These are phyloP conservation scores for Pelmatolapia mariae DNA, from an alignment of 2,113 vertebrate species.

Conservation along the genomic window DNA sequence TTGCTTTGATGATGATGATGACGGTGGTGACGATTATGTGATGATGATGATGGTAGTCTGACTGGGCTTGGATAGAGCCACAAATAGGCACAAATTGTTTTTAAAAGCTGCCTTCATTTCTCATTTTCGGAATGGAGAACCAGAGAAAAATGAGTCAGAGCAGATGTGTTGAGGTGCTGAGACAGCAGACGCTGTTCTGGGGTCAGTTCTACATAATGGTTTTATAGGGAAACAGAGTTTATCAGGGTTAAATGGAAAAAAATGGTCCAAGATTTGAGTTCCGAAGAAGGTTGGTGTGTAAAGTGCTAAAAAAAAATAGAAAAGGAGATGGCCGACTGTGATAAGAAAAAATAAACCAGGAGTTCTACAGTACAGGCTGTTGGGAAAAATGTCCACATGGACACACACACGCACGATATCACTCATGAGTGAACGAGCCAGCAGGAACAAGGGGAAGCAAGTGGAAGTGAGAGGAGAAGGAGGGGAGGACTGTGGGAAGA, in stretches of 20 bases:
- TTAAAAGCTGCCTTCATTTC: slow-evolving; percentile 26
- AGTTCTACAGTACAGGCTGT: background rate
- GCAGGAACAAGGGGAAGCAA: slow-evolving; percentile 31
- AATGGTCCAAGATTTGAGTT: background rate
- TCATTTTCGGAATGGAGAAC: slow-evolving; percentile 36
- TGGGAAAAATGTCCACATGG: slow-evolving; percentile 1
- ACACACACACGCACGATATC: background rate
- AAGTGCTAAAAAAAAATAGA: background rate
- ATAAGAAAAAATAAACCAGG: slow-evolving; percentile 33
- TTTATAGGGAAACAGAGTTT: background rate
- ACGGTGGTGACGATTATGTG: background rate
- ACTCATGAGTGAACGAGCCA: slow-evolving; percentile 17
- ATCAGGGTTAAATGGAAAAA: background rate
- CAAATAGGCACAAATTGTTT: slow-evolving; percentile 50
- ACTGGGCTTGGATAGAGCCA: slow-evolving; percentile 22
- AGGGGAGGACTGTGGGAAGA: slow-evolving; percentile 43
- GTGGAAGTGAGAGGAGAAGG: slow-evolving; percentile 29
- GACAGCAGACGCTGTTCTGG: slow-evolving; percentile 11
- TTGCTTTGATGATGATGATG: background rate
- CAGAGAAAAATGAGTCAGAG: slow-evolving; percentile 51
- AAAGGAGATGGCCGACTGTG: slow-evolving; percentile 15
- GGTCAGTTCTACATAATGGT: slow-evolving; percentile 4
- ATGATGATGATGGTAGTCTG: slow-evolving; percentile 40
- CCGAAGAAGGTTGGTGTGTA: slow-evolving; percentile 7
- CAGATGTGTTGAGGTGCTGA: slow-evolving; percentile 7